Base-by-base conservation (phyloP, 2,888 invertebrate species). In the Bhutanitis thaidina region DNA sequence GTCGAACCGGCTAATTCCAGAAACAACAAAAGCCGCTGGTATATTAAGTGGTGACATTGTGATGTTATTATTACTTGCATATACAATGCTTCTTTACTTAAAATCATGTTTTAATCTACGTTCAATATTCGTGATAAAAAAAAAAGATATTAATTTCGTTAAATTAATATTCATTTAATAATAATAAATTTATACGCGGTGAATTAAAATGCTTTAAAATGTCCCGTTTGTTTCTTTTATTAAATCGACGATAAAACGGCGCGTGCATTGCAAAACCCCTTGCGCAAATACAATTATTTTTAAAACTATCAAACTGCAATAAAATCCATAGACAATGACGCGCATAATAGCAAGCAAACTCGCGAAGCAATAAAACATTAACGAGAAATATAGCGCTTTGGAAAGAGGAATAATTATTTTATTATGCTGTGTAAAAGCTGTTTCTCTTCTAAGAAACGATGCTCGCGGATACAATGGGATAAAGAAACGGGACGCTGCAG, bases 331-430 rank as follows among this genome's bases (percentile, higher is more conserved):
- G 20, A 60, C 57, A 62, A 60, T 55, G 39, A 25, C 35, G 30
- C 35, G 46, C 46, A 43, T 46, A 49, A 53, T 41, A 51, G 54
- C 62, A 58, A 57, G 60, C 59, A 64, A 59, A 56, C 45, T 61
- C 57, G 56, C 57, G 57, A 58, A 37, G 54, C 54, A 49, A 64
- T 74, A 69, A 71, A 72, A 62, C 60, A 61, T 60, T 56, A 58
- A 58, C 54, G 55, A 56, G 57, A 58, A 56, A 59, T 53, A 56
- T 55, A 57, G 60, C 59, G 57, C 57, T 59, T 57, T 62, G 56
- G 56, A 52, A 58, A 52, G 45, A 58, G 53, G 55, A 62, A 62
- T 71, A 67, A 69, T 73, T 69, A 73, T 69, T 74, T 67, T 73
- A 71, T 67, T 67, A 64, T 64, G 37, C 54, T 46, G 38, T 46